Evolutionary conservation across 2,797 vertebrate genomes (phyloP).

Genomic region (Xenentodon cancila): DNA sequence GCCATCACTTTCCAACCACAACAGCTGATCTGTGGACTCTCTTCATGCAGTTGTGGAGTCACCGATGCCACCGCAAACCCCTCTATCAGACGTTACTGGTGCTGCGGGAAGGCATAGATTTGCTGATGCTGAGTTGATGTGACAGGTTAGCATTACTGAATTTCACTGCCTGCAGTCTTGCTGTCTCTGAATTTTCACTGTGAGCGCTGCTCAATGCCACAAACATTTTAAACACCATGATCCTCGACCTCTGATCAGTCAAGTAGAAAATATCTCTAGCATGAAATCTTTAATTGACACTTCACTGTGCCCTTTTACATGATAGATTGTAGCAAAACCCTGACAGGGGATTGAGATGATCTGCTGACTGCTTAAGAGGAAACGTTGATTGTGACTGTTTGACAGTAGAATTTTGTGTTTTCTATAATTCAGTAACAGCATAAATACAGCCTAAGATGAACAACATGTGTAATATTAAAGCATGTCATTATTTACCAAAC

Average conservation of each 20-base stretch:
- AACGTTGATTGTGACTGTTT: neutral
- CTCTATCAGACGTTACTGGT: slow-evolving; percentile 52
- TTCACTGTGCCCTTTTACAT: neutral
- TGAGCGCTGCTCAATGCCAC: slow-evolving; percentile 17
- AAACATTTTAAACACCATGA: slow-evolving; percentile 12
- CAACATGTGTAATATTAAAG: too few relatives aligned
- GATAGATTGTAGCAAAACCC: neutral
- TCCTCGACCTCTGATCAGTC: slow-evolving; percentile 4
- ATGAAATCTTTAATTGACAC: slow-evolving; percentile 20
- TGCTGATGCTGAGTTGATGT: slow-evolving; percentile 63
- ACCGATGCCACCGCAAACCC: neutral
- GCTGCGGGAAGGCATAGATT: slow-evolving; percentile 63
- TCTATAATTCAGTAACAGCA: too few relatives aligned
- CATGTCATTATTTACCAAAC: too few relatives aligned
- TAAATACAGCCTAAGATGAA: too few relatives aligned
- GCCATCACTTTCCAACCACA: neutral
- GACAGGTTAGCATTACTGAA: slow-evolving; percentile 66
- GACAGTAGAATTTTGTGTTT: too few relatives aligned
- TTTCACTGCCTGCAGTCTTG: slow-evolving; percentile 42
- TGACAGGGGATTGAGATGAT: neutral
- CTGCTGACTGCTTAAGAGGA: neutral
- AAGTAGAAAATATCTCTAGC: slow-evolving; percentile 10
- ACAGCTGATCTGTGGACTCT: slow-evolving; percentile 5
- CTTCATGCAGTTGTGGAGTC: slow-evolving; percentile 21
- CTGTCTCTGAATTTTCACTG: slow-evolving; percentile 32